A percentile compares a stretch with the other conserved stretches of the same genome.
These are phyloP conservation scores for Pseudolaguvia tuberculata DNA, from an alignment of 2,113 vertebrate species.

Conservation along the genomic window DNA sequence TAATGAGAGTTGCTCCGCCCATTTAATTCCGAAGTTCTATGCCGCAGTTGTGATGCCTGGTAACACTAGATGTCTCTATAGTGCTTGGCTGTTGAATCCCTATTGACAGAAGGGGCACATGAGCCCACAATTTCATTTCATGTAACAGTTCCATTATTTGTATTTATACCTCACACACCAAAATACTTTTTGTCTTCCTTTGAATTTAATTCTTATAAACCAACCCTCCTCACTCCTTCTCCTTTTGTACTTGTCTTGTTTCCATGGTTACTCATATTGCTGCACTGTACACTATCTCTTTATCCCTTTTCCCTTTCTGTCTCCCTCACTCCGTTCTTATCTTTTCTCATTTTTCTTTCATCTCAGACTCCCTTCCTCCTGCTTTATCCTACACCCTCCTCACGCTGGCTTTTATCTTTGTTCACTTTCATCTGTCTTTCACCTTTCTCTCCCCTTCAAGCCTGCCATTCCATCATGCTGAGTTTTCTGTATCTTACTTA, in stretches of 20 bases:
- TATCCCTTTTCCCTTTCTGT: slow-evolving; percentile 73
- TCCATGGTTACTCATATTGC: slow-evolving; percentile 80
- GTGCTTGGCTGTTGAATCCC: slow-evolving; percentile 51
- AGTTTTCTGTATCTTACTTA: slow-evolving; percentile 71
- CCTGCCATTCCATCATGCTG: slow-evolving; percentile 77
- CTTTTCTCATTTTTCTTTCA: slow-evolving; percentile 80
- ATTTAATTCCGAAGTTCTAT: slow-evolving; percentile 55
- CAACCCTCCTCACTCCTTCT: slow-evolving; percentile 73
- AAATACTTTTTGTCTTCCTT: slow-evolving; percentile 69
- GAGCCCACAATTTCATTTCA: slow-evolving; percentile 40
- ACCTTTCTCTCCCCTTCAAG: slow-evolving; percentile 82
- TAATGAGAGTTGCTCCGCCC: too few species aligned
- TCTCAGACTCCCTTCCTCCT: slow-evolving; percentile 78
- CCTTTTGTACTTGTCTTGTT: slow-evolving; percentile 81
- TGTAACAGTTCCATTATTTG: slow-evolving; percentile 59
- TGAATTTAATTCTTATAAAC: slow-evolving; percentile 80
- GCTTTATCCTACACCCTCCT: slow-evolving; percentile 79
- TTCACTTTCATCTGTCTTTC: slow-evolving; percentile 82
- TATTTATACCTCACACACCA: slow-evolving; percentile 70
- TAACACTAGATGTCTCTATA: slow-evolving; percentile 69
- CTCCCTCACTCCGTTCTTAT: slow-evolving; percentile 80
- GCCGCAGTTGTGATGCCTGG: slow-evolving; percentile 63
- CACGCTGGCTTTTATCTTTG: slow-evolving; percentile 77
- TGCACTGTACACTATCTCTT: slow-evolving; percentile 77
- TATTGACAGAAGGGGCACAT: slow-evolving; percentile 52